Percentiles rank a stretch among this genome's conserved stretches.
phyloP scores from a whole-genome alignment of 2,888 invertebrate genomes.

The Xiphydria camelus region DNA sequence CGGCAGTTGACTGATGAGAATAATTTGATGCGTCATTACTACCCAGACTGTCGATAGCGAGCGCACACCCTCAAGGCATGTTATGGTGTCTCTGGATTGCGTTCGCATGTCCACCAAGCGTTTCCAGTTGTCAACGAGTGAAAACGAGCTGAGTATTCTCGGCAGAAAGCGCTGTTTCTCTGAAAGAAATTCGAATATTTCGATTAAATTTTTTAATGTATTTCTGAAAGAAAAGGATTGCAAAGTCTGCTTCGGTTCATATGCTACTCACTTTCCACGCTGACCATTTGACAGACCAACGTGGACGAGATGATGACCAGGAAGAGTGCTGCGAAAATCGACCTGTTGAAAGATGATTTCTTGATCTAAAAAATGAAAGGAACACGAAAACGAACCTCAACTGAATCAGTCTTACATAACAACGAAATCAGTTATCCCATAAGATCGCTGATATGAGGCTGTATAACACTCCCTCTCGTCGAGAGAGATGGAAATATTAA shows the following conservation, averaged over 20 bases:
- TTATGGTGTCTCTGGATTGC: conserved; percentile 16
- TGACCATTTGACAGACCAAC: not conserved
- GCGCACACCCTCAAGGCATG: conserved; percentile 22
- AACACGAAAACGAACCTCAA: no score
- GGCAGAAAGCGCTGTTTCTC: no score
- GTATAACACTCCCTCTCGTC: conserved; percentile 13
- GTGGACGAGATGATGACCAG: not conserved
- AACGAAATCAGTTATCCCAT: conserved; percentile 5
- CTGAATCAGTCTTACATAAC: conserved; percentile 8
- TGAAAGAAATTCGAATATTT: not conserved
- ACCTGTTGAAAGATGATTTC: no score
- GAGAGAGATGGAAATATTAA: conserved; percentile 5
- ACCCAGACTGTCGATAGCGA: conserved; percentile 19
- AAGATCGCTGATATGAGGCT: not conserved
- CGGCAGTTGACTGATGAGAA: conserved; percentile 14
- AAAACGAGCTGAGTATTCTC: conserved; percentile 8
- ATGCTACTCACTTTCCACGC: not conserved
- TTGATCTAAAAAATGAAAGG: no score
- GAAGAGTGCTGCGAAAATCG: not conserved
- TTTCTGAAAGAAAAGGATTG: no score
- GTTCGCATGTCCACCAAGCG: conserved; percentile 12
- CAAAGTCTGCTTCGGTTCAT: not conserved
- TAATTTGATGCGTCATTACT: conserved; percentile 24
- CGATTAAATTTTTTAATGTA: no score
- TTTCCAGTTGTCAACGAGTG: conserved; percentile 16